Evolutionary conservation across 2,888 invertebrate species (phyloP).

Genomic region (Dione juno): DNA sequence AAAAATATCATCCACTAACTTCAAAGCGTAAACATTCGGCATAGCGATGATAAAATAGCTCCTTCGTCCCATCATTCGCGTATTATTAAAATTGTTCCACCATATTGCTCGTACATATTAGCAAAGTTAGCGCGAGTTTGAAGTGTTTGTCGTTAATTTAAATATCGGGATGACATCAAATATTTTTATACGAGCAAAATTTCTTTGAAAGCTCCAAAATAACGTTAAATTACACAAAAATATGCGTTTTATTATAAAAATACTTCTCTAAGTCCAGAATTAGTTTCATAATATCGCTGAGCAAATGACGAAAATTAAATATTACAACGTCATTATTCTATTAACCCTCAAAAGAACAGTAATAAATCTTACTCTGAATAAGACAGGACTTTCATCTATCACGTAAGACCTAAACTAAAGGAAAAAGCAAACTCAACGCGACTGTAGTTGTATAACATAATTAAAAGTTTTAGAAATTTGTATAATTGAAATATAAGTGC

Average conservation of each 20-base stretch:
- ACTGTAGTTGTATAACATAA: slow-evolving; percentile 11
- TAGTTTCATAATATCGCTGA: neutral
- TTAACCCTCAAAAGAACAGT: slow-evolving; percentile 10
- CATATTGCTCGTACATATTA: slow-evolving; percentile 70
- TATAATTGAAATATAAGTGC: neutral
- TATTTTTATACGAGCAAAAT: slow-evolving; percentile 50
- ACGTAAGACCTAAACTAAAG: slow-evolving; percentile 13
- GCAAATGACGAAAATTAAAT: neutral
- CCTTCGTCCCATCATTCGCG: slow-evolving; percentile 53
- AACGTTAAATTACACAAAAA: slow-evolving; percentile 8
- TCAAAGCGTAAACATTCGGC: slow-evolving; percentile 53
- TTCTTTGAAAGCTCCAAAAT: slow-evolving; percentile 12
- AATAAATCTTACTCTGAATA: slow-evolving; percentile 19
- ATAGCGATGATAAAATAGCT: slow-evolving; percentile 45
- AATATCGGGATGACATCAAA: slow-evolving; percentile 61
- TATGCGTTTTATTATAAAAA: too few species aligned
- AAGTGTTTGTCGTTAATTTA: slow-evolving; percentile 68
- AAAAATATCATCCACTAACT: slow-evolving; percentile 48
- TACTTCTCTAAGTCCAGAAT: neutral
- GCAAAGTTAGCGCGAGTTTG: slow-evolving; percentile 61
- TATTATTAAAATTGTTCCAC: slow-evolving; percentile 75
- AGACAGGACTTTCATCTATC: slow-evolving; percentile 26
- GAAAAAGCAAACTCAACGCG: slow-evolving; percentile 2
- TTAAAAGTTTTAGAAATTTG: slow-evolving; percentile 7
- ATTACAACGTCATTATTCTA: slow-evolving; percentile 19